Conservation (phyloP, 2,113 vertebrate genomes). For the Uropsilus gracilis region DNA sequence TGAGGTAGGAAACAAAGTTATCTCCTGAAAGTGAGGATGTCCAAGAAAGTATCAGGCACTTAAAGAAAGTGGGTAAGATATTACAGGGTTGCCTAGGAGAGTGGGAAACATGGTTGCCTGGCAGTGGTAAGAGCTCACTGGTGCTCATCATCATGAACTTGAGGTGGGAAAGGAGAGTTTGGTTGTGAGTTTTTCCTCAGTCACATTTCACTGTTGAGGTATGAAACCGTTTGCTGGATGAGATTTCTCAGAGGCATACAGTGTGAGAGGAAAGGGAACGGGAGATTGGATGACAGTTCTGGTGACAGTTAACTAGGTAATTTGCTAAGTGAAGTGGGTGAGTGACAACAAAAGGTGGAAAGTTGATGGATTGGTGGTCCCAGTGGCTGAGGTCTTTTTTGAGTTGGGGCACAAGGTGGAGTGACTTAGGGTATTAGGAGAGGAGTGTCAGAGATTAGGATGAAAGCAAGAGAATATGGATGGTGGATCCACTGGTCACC, state of each 20-base stretch:
- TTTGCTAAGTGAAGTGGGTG: not conserved
- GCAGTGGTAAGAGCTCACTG: not conserved
- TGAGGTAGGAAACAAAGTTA: not conserved
- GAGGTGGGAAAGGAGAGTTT: not conserved
- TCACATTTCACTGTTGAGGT: not conserved
- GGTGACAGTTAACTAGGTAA: not conserved
- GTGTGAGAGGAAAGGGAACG: not conserved
- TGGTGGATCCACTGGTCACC: not conserved
- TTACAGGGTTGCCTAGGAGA: not conserved
- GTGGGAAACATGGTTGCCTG: not conserved
- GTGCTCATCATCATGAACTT: not conserved
- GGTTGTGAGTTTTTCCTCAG: not conserved
- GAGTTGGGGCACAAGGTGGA: not conserved
- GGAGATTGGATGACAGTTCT: not conserved
- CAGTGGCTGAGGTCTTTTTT: not conserved
- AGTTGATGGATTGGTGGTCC: fast-evolving
- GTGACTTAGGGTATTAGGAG: not conserved
- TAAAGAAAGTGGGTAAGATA: not conserved
- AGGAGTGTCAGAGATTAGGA: not conserved
- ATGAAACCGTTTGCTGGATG: not conserved
- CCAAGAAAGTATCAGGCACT: not conserved
- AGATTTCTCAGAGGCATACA: not conserved
- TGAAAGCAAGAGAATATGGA: not conserved
- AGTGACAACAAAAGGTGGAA: not conserved
- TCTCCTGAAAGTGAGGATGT: not conserved